Evolutionary conservation across 1,140 invertebrate genomes (phyloP), one percentile per base, ranked within the genome.

Genomic region (Vollenhovia emeryi): DNA sequence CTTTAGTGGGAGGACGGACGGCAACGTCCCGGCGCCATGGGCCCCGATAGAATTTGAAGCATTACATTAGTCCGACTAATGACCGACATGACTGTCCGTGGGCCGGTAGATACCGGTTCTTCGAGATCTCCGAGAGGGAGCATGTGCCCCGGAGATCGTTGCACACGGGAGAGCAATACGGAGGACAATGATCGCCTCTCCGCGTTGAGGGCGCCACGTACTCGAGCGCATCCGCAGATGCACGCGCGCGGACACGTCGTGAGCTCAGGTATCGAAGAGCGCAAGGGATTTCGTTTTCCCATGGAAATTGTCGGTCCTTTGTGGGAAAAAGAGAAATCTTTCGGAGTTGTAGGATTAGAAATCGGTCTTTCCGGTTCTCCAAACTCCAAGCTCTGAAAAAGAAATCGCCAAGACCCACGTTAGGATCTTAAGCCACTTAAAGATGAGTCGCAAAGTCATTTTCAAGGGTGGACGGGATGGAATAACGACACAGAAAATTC

Each of bases 11-110:
- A 82, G 87, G 84, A 88, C 69, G 85, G 66, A 87, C 74, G 88
- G 88, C 60, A 86, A 83, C 60, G 64, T 45, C 45, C 24, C 55
- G 78, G 82, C 84, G 76, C 86, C 76, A 59, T 66, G 52, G 73
- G 40, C n/a, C 13, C 43, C 88, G 91, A 91, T 92, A 92, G 91
- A 92, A 92, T 92, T 92, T 84, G 86, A 92, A 91, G 88, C 86
- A 85, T 89, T 91, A 91, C 88, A 92, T 93, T 93, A 92, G 91
- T 91, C 85, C 80, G 85, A 91, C 92, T 93, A 93, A 93, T 93
- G 92, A 93, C 91, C 89, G 92, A 92, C 92, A 93, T 89, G 91
- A 91, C 90, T 89, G 88, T 88, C 88, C 91, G 92, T 93, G 91
- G 91, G 36, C 30, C 33, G 60, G 91, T 92, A 90, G 91, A 93